phyloP scores from a whole-genome alignment of 1,140 invertebrate genomes.

The Proales similis region DNA sequence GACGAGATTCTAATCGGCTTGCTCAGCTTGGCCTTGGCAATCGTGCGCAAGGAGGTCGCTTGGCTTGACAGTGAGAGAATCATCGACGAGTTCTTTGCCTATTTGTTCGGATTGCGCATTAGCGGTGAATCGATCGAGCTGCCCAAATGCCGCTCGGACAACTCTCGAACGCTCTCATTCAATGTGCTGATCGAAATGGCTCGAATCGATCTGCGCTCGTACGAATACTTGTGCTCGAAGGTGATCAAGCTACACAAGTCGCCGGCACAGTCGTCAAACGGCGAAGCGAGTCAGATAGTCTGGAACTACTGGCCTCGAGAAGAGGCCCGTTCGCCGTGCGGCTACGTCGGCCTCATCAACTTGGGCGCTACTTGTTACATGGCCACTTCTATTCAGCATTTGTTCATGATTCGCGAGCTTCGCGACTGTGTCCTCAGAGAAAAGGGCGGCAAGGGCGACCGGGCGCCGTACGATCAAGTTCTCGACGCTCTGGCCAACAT shows the following conservation, averaged over 20 bases:
- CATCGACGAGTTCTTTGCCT: not conserved
- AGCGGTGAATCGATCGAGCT: not conserved
- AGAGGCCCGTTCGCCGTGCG: slow-evolving; percentile 2
- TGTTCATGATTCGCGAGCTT: slow-evolving; percentile 90
- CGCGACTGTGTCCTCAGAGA: slow-evolving; percentile 69
- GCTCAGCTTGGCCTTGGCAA: not conserved
- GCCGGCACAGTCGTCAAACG: too few relatives aligned
- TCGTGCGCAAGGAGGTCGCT: not conserved
- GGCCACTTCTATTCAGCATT: slow-evolving; percentile 89
- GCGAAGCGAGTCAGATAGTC: not conserved
- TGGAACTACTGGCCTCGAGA: slow-evolving; percentile 38
- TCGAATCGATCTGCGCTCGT: not conserved
- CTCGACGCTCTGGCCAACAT: slow-evolving; percentile 79
- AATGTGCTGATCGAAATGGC: slow-evolving; percentile 24
- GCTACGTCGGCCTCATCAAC: slow-evolving; percentile 85
- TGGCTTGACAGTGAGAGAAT: not conserved
- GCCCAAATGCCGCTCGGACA: slow-evolving; percentile 5
- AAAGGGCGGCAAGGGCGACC: slow-evolving; percentile 47
- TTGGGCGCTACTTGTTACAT: slow-evolving; percentile 93
- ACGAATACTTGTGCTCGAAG: not conserved
- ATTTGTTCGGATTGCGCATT: slow-evolving; percentile 1
- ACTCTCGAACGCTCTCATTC: not conserved
- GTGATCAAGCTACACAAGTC: slow-evolving; percentile 8
- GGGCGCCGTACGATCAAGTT: slow-evolving; percentile 70
- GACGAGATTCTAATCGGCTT: slow-evolving; percentile 20